Evolutionary conservation across 2,797 vertebrate genomes (phyloP).

Genomic region (Liparis tanakae): DNA sequence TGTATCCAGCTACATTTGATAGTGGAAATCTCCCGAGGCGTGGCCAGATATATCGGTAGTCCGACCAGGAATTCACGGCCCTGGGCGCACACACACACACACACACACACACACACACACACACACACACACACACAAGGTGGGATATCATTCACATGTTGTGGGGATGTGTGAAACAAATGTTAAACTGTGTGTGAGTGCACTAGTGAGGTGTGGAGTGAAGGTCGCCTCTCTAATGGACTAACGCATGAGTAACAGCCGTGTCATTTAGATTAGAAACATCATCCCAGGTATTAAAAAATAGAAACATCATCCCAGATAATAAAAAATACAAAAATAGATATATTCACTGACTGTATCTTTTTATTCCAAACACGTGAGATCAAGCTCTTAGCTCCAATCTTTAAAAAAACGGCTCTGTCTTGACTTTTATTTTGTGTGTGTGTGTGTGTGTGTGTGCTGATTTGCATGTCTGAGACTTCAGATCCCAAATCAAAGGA

Average conservation of each 20-base stretch:
- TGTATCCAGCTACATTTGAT: constrained; percentile 25
- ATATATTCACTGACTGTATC: not conserved
- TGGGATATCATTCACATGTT: too few species aligned
- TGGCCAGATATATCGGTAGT: constrained; percentile 39
- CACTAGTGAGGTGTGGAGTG: not conserved
- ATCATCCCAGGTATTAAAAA: too few species aligned
- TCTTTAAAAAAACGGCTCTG: not conserved
- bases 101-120: too few species aligned
- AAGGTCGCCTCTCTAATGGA: not conserved
- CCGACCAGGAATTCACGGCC: constrained; percentile 52
- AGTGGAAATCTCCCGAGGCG: constrained; percentile 35
- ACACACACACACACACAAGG: too few species aligned
- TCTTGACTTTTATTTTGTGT: not conserved
- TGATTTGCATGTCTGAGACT: not conserved
- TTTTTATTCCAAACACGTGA: constrained; percentile 25
- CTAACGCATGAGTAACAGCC: not conserved
- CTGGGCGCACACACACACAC: constrained; percentile 26
- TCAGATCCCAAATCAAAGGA: constrained; percentile 52
- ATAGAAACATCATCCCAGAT: too few species aligned
- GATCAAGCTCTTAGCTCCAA: not conserved
- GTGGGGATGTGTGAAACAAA: too few species aligned
- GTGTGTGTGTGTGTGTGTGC: not conserved
- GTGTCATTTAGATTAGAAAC: not conserved
- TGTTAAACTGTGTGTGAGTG: too few species aligned
- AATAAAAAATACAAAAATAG: not conserved